Base-by-base conservation (phyloP, 2,113 vertebrate species). In the Emberiza fucata region DNA sequence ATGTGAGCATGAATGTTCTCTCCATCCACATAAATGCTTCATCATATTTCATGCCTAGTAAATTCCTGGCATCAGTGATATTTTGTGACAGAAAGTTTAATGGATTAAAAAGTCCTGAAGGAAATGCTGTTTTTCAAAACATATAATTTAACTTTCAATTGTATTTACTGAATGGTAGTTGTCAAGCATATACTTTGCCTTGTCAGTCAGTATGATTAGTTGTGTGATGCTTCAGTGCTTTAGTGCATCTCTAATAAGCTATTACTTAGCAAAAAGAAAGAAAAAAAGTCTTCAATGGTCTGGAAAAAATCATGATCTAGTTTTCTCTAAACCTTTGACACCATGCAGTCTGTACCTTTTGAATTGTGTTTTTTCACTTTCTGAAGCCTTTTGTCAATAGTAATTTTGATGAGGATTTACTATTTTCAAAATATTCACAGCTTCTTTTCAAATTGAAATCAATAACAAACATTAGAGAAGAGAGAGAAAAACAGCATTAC, bases 401-500 rank as follows among this genome's bases (percentile, higher is more conserved):
- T 27, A 88, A 61, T 91, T 95, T 86, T 63, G 23, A 92, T 0
- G 1, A 80, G 54, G 63, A 87, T 73, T 95, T 85, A 85, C 39
- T 85, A 28, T 94, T 93, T 95, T 76, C 73, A 95, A 90, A 97
- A 94, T 92, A 90, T 85, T 87, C 81, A 92, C 70, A 76, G 39
- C 40, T 91, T 72, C 50, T 93, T 91, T 94, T 90, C 60, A 80
- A 91, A 92, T 59, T 69, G 42, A 90, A 93, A 95, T 94, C 87
- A 82, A 93, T 95, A 92, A 63, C 8, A 76, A 82, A 91, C 71
- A 61, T 13, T 23, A 53, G 64, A 92, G 18, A 73, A 83, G 59
- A n/a, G 66, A 66, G 60, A 87, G 57, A 59, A 85, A 92, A 92
- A 81, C 60, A 92, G 11, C 39, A 50, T 68, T 78, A 61, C 1